phyloP scores from a whole-genome alignment of 2,113 vertebrate genomes.

The Gymnorhina tibicen region DNA sequence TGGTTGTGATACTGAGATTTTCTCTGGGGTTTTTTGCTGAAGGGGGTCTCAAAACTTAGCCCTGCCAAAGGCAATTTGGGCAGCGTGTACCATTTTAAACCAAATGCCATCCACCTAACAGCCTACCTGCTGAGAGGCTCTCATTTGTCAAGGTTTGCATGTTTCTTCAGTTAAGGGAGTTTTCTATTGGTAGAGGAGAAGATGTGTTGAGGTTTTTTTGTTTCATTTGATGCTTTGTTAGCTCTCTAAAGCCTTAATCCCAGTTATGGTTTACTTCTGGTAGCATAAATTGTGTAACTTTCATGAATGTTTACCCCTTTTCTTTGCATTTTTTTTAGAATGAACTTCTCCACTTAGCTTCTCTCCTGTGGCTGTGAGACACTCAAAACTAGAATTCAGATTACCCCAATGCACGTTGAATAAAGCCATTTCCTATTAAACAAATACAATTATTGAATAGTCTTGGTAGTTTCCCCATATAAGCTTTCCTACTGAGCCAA shows the following conservation, averaged over 20 bases:
- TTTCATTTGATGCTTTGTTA: neutral
- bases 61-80: neutral
- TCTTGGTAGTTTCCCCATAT: neutral
- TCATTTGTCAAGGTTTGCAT: neutral
- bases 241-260: neutral
- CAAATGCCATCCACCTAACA: neutral
- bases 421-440: neutral
- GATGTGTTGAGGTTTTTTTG: neutral
- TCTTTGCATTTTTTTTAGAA: neutral
- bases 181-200: neutral
- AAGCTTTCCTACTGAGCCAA: neutral
- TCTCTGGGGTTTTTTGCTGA: neutral
- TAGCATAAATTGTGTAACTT: neutral
- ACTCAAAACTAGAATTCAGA: neutral
- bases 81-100: neutral
- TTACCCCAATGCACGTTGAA: neutral
- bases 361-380: neutral
- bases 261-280: neutral
- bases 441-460: neutral
- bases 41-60: neutral
- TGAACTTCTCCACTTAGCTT: neutral
- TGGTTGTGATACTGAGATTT: neutral
- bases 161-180: neutral
- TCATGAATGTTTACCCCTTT: neutral
- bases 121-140: neutral